These are phyloP conservation scores for Colistium nudipinnis DNA, from an alignment of 2,113 vertebrate species.

Conservation along the genomic window DNA sequence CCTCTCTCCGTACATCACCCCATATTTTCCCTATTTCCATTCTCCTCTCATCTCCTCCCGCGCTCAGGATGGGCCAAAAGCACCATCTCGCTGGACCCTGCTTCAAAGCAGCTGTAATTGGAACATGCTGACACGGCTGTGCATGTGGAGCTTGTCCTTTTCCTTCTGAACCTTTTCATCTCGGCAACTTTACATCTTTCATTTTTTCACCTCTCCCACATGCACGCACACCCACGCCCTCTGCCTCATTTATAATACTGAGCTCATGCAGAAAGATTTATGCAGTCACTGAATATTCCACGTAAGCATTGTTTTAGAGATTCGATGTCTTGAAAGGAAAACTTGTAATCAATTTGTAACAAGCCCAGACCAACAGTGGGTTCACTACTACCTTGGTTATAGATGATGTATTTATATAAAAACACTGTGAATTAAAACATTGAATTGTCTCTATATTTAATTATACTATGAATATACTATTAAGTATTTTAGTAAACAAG, in stretches of 20 bases:
- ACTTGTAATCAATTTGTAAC: slow-evolving; percentile 3
- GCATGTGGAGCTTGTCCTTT: slow-evolving; percentile 39
- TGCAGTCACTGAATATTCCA: slow-evolving; percentile 23
- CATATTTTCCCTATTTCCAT: slow-evolving; percentile 13
- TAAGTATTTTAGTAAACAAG: no score
- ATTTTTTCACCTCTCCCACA: slow-evolving; percentile 18
- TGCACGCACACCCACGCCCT: not conserved
- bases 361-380: slow-evolving; percentile 19
- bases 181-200: slow-evolving; percentile 46
- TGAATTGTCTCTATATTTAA: no score
- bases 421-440: no score
- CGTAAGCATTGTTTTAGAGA: slow-evolving; percentile 4
- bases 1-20: slow-evolving; percentile 5
- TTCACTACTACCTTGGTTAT: not conserved
- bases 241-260: slow-evolving; percentile 26
- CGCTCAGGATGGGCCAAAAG: slow-evolving; percentile 45
- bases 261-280: slow-evolving; percentile 37
- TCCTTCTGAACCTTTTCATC: slow-evolving; percentile 55
- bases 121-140: slow-evolving; percentile 70
- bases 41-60: slow-evolving; percentile 26
- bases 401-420: not conserved
- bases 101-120: slow-evolving; percentile 76
- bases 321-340: slow-evolving; percentile 29
- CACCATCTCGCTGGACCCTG: slow-evolving; percentile 49
- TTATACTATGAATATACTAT: no score